A percentile compares a stretch with the other conserved stretches of the same genome.
These are phyloP conservation scores for Rapana venosa DNA, from an alignment of 2,888 invertebrate species.

Conservation along the genomic window DNA sequence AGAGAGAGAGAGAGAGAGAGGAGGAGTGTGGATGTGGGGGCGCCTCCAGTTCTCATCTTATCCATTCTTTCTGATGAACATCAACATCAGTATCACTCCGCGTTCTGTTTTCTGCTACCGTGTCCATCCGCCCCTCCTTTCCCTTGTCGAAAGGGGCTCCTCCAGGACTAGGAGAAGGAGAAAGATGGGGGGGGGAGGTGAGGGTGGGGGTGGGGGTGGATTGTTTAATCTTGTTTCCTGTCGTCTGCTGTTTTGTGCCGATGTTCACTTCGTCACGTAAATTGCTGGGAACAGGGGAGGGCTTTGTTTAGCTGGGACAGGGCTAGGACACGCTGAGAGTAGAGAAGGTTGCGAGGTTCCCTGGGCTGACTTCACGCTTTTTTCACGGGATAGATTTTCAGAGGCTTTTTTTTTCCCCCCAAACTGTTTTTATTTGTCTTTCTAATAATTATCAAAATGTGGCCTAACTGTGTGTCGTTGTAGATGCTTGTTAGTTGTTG, in stretches of 20 bases:
- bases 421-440: not conserved
- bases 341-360: not conserved
- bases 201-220: not conserved
- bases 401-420: not conserved
- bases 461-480: not conserved
- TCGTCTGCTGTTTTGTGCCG: conserved; percentile 18
- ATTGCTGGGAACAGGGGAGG: not conserved
- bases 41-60: conserved; percentile 1
- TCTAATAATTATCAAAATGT: not conserved
- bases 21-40: not conserved
- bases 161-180: not conserved
- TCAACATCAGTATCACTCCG: conserved; percentile 3
- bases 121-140: not conserved
- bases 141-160: not conserved
- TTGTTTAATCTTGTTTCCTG: conserved; percentile 22
- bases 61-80: conserved; percentile 12
- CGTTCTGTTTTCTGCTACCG: not conserved
- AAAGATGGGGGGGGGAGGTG: not conserved
- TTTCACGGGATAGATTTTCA: not conserved
- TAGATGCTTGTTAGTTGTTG: not conserved
- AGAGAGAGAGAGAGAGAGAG: not conserved
- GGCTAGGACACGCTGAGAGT: not conserved
- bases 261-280: conserved; percentile 8
- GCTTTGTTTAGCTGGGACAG: not conserved
- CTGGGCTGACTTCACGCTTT: not conserved